Base-by-base conservation (phyloP, 2,797 vertebrate genomes). In the Halcyon badia region DNA sequence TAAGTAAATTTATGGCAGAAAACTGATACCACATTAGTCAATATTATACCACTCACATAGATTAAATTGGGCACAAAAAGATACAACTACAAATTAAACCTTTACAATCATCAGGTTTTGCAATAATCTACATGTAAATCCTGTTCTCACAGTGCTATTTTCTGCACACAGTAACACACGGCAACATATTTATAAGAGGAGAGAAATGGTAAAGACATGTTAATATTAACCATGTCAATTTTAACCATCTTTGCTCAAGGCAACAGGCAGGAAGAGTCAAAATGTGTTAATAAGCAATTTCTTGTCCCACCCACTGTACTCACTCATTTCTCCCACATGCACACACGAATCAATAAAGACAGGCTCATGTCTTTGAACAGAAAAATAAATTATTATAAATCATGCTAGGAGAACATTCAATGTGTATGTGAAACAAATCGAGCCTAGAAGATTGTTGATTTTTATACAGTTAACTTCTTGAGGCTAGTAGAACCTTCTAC, bases 41-140 rank as follows among this genome's bases (percentile, higher is more conserved):
- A 25, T 66, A 83, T 87, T 39, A 76, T 6, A 69, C 51, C 42
- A 66, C 30, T 83, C 56, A 58, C 16, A 25, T 62, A 69, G 37
- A 39, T 39, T 39, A 87, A 86, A 68, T 60, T 77, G 12, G 46
- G 37, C 60, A 88, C 33, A 80, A 33, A 42, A 70, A 83, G 39
- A 93, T 75, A 91, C 83, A 88, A 33, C 65, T 81, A 88, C 35
- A 56, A 60, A 95, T 64, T 68, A 52, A 88, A 93, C 88, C 65
- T 86, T 93, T 95, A 66, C 30, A n/a, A 51, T 61, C 35, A 57
- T 60, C 49, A 75, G 41, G 44, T 79, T 62, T 33, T 71, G 58
- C 62, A 89, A 61, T 49, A 75, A 81, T 75, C 65, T 88, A 68
- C 52, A 80, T 73, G 85, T 69, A 91, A 89, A 95, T 76, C 66